Percentiles rank a stretch among this genome's conserved stretches.
Conservation (phyloP, 2,888 invertebrate species). For the Girardia tigrina region DNA sequence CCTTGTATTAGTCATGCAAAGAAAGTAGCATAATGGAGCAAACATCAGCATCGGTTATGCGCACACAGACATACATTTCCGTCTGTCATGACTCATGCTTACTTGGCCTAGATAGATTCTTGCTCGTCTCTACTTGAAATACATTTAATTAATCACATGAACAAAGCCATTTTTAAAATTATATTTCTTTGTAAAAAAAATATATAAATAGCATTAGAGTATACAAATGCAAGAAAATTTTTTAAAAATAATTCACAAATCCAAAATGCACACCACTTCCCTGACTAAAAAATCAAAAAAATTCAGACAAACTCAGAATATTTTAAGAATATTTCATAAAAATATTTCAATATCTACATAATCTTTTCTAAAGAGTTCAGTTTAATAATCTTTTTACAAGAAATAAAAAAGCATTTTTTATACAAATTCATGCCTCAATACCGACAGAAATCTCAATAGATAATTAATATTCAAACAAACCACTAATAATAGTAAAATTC, state of each 20-base stretch:
- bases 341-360: conserved; percentile 20
- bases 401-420: neutral
- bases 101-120: conserved; percentile 8
- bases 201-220: neutral
- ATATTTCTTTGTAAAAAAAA: conserved; percentile 23
- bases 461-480: too few relatives aligned
- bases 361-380: neutral
- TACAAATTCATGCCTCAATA: too few relatives aligned
- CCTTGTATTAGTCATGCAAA: neutral
- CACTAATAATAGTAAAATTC: too few relatives aligned
- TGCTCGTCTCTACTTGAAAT: neutral
- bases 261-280: neutral
- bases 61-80: neutral
- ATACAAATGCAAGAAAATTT: conserved; percentile 3
- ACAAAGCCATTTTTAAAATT: conserved; percentile 16
- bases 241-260: neutral
- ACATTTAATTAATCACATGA: neutral
- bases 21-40: neutral
- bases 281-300: conserved; percentile 23
- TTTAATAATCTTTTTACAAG: neutral
- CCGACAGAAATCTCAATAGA: too few relatives aligned
- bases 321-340: neutral
- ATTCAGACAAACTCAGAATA: neutral
- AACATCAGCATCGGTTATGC: neutral
- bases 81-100: neutral